These are phyloP conservation scores for Pterobdella sp. DNA, from an alignment of 2,888 invertebrate genomes.

Conservation along the genomic window DNA sequence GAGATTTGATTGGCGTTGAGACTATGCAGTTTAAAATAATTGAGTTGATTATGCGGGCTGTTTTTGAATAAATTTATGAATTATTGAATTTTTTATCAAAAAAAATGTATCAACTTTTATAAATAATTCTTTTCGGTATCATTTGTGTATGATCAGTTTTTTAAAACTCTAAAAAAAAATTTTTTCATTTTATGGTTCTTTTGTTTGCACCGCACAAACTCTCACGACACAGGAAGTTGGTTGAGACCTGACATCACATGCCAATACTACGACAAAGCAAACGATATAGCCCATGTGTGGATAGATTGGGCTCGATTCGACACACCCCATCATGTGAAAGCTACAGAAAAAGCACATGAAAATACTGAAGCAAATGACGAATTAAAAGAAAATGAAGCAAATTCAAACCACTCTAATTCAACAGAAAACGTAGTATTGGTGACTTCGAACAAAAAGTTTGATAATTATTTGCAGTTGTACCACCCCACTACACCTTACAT, in stretches of 20 bases:
- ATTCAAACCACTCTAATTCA: not conserved
- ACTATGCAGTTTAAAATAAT: not conserved
- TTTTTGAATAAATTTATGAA: too few relatives aligned
- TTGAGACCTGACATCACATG: not conserved
- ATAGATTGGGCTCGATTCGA: not conserved
- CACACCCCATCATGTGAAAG: not conserved
- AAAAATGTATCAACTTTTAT: too few relatives aligned
- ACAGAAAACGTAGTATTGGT: slow-evolving; percentile 14
- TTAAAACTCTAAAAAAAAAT: too few relatives aligned
- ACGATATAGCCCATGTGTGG: not conserved
- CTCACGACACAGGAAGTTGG: not conserved
- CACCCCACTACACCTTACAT: slow-evolving; percentile 7
- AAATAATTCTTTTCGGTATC: too few relatives aligned
- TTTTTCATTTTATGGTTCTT: too few relatives aligned
- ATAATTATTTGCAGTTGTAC: slow-evolving; percentile 3
- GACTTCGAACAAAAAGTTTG: not conserved
- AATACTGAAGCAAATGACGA: not conserved
- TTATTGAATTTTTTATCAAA: too few relatives aligned
- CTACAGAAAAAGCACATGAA: not conserved
- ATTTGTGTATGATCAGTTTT: too few relatives aligned
- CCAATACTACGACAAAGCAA: not conserved
- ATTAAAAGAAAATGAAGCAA: not conserved
- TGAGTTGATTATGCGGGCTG: too few relatives aligned
- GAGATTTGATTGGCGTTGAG: not conserved
- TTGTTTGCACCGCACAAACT: too few relatives aligned